Percentiles rank a stretch among this genome's conserved stretches.
Conservation (phyloP, 2,888 invertebrate genomes). For the Megaustenia siamemsis region DNA sequence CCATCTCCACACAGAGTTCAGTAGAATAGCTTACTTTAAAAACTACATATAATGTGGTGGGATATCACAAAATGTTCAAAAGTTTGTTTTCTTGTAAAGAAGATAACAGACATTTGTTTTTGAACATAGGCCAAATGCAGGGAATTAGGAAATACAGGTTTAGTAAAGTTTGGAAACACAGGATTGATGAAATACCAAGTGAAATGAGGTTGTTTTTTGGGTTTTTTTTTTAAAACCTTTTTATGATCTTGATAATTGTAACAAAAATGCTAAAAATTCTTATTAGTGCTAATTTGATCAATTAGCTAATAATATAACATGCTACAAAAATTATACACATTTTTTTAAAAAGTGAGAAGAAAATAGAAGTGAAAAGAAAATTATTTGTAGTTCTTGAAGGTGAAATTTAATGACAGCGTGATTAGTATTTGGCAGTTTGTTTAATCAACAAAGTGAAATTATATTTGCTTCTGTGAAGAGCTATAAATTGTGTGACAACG, state of each 20-base stretch:
- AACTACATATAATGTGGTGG: not conserved
- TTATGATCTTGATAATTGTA: too few relatives aligned
- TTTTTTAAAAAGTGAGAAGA: not conserved
- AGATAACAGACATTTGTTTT: not conserved
- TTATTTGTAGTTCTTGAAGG: not conserved
- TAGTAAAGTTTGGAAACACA: too few relatives aligned
- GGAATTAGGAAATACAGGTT: too few relatives aligned
- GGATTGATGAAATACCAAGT: too few relatives aligned
- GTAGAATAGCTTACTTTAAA: not conserved
- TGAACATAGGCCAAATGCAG: too few relatives aligned
- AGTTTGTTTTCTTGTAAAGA: not conserved
- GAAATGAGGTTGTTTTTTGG: too few relatives aligned
- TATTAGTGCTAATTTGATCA: not conserved
- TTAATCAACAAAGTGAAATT: not conserved
- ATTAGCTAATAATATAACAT: not conserved
- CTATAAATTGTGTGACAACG: constrained; percentile 18
- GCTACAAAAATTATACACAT: not conserved
- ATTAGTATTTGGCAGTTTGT: not conserved
- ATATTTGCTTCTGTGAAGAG: not conserved
- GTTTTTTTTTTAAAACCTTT: too few relatives aligned
- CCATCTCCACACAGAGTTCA: too few relatives aligned
- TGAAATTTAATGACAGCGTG: not conserved
- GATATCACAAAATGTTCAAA: not conserved
- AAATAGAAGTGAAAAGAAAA: not conserved
- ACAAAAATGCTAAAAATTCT: too few relatives aligned